Percentiles rank a stretch among this genome's conserved stretches.
Evolutionary conservation across 2,113 vertebrate genomes (phyloP).

Genomic region (Chaenogobius annularis): DNA sequence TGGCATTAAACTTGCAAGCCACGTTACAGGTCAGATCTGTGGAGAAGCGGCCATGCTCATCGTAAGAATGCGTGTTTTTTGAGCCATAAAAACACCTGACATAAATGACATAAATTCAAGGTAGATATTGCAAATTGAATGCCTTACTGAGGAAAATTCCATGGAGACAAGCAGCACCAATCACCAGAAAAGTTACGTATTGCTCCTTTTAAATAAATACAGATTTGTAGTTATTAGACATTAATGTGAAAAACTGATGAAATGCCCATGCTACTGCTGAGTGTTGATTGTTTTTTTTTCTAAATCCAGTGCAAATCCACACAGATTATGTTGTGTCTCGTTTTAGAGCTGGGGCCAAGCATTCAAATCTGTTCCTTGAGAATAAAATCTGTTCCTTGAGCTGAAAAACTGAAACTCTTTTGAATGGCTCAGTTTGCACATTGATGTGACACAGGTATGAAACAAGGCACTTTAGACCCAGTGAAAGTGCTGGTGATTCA

Average conservation of each 20-base stretch:
- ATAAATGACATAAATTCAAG: too few species aligned
- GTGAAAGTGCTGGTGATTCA: conserved; percentile 66
- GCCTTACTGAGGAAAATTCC: background rate
- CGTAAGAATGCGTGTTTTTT: too few species aligned
- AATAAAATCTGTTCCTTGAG: background rate
- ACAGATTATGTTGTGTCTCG: background rate
- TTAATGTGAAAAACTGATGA: background rate
- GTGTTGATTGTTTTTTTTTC: background rate
- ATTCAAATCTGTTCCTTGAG: background rate
- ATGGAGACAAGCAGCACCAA: background rate
- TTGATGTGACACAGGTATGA: conserved; percentile 22
- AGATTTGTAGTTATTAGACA: background rate
- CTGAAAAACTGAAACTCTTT: conserved; percentile 9
- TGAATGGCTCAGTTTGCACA: conserved; percentile 31
- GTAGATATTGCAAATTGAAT: background rate
- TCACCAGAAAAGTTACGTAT: too few species aligned
- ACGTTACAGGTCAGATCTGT: too few species aligned
- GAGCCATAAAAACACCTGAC: too few species aligned
- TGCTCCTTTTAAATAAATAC: background rate
- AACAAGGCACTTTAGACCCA: conserved; percentile 47
- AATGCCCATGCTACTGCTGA: too few species aligned
- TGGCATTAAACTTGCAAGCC: too few species aligned
- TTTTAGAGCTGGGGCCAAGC: background rate
- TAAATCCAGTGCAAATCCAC: conserved; percentile 1
- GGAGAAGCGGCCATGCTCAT: too few species aligned